Percentiles rank a stretch among this genome's conserved stretches.
phyloP scores from a whole-genome alignment of 2,113 vertebrate species.

The Eptesicus fuscus region DNA sequence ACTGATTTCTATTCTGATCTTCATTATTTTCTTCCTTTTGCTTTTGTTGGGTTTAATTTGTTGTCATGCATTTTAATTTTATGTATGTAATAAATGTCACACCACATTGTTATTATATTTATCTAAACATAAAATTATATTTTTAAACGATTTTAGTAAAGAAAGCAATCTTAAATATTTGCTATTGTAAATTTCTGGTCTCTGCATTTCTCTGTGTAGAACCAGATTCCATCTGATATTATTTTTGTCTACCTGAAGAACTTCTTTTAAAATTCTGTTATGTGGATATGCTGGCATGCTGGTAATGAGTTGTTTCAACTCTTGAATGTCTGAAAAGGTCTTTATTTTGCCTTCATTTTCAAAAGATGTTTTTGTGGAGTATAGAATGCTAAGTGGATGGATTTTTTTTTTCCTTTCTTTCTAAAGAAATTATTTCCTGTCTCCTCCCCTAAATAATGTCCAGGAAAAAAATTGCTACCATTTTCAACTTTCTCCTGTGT shows the following conservation, averaged over 20 bases:
- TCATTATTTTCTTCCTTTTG: slow-evolving; percentile 6
- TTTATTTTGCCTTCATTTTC: background rate
- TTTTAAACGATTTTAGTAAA: background rate
- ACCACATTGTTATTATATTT: background rate
- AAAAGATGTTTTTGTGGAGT: background rate
- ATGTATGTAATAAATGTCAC: background rate
- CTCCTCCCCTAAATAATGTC: background rate
- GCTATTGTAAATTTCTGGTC: background rate
- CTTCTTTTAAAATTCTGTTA: background rate
- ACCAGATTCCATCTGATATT: background rate
- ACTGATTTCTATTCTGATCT: background rate
- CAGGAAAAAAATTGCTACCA: background rate
- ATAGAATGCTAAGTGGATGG: background rate
- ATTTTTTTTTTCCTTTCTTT: background rate
- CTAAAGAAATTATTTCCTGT: background rate
- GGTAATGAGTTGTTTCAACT: background rate
- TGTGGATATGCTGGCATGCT: background rate
- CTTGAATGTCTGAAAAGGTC: background rate
- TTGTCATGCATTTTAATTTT: background rate
- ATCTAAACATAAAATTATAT: background rate
- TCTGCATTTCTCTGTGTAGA: background rate
- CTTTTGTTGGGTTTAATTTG: background rate
- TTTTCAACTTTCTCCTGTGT: background rate
- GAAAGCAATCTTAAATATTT: background rate
- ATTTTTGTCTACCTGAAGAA: background rate